Conservation (phyloP, 1,140 invertebrate species). For the Hylyphantes graminicola region DNA sequence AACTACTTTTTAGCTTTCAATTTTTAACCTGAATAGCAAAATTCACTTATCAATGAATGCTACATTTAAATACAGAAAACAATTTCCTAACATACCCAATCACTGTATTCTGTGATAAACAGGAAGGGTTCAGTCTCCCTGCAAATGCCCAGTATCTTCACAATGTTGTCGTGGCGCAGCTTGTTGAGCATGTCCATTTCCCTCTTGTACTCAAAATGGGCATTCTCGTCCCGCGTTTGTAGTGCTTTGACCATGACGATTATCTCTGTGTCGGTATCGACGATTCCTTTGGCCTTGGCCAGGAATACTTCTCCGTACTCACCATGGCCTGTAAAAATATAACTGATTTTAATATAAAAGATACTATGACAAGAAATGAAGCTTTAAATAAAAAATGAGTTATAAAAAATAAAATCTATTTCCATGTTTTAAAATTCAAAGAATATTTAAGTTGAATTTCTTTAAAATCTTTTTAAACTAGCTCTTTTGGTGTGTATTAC, state of each 20-base stretch:
- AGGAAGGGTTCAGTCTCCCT: constrained; percentile 86
- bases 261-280: constrained; percentile 61
- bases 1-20: too few relatives aligned
- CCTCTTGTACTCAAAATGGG: constrained; percentile 84
- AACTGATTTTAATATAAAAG: constrained; percentile 40
- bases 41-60: not conserved
- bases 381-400: too few relatives aligned
- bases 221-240: constrained; percentile 80
- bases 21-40: not conserved
- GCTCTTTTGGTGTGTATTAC: too few relatives aligned
- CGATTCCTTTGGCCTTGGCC: constrained; percentile 72
- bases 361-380: too few relatives aligned
- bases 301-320: constrained; percentile 91
- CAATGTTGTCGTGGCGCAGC: constrained; percentile 82
- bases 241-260: constrained; percentile 80
- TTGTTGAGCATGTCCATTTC: constrained; percentile 87
- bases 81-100: constrained; percentile 75
- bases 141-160: constrained; percentile 82
- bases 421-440: too few relatives aligned
- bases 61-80: not conserved
- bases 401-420: too few relatives aligned
- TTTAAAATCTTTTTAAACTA: too few relatives aligned
- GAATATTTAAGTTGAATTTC: too few relatives aligned
- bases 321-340: constrained; percentile 76
- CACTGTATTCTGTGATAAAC: constrained; percentile 90